phyloP scores from a whole-genome alignment of 1,140 invertebrate genomes.

The Cecropterus lyciades region DNA sequence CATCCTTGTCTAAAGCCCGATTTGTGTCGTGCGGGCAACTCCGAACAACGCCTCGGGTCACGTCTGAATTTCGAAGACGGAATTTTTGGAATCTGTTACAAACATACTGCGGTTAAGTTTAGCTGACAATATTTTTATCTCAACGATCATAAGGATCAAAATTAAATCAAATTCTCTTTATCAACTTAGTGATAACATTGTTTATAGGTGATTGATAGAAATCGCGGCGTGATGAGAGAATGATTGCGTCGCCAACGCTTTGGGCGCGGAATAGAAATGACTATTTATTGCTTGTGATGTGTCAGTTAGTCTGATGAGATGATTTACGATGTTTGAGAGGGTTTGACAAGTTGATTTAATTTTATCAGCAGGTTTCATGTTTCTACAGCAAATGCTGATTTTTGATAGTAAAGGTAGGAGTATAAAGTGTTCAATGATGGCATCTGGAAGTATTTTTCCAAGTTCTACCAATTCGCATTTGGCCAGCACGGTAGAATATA shows the following conservation, averaged over 20 bases:
- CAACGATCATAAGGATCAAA: slow-evolving; percentile 33
- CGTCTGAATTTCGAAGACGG: slow-evolving; percentile 60
- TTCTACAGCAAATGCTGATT: too few species aligned
- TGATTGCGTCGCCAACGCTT: slow-evolving; percentile 64
- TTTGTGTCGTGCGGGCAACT: slow-evolving; percentile 44
- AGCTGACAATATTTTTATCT: slow-evolving; percentile 18
- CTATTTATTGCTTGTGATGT: slow-evolving; percentile 47
- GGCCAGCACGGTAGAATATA: too few species aligned
- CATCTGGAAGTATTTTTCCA: too few species aligned
- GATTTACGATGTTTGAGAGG: not conserved
- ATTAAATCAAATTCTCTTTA: slow-evolving; percentile 32
- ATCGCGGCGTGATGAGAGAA: slow-evolving; percentile 61
- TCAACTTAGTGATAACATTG: slow-evolving; percentile 30
- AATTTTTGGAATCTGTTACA: slow-evolving; percentile 59
- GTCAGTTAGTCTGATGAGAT: not conserved
- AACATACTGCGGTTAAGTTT: slow-evolving; percentile 26
- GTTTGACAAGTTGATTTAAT: too few species aligned
- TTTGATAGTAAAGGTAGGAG: too few species aligned
- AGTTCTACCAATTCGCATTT: too few species aligned
- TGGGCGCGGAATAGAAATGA: slow-evolving; percentile 64
- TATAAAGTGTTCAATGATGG: too few species aligned
- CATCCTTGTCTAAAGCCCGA: slow-evolving; percentile 61
- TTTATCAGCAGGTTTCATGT: too few species aligned
- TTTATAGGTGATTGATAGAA: slow-evolving; percentile 63
- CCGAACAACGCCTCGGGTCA: slow-evolving; percentile 56